Conservation (phyloP, 1,140 invertebrate species). For the Latrodectus geometricus region DNA sequence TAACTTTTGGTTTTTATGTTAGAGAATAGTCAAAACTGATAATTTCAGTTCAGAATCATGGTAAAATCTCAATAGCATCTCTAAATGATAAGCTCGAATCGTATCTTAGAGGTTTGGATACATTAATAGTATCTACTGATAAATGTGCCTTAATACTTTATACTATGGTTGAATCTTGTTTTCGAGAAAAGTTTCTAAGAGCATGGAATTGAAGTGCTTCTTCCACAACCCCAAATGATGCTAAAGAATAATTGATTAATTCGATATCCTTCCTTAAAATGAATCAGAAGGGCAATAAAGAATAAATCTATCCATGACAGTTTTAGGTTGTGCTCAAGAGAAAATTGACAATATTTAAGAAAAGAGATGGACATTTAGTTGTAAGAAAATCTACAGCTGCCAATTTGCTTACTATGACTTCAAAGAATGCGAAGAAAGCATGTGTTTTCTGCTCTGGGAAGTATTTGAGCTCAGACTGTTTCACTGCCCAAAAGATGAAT, state of each 20-base stretch:
- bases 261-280: background rate
- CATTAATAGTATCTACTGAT: background rate
- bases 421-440: too few species aligned
- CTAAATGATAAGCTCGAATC: constrained; percentile 1
- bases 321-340: background rate
- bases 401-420: constrained; percentile 26
- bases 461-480: background rate
- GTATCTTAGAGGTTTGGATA: background rate
- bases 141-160: background rate
- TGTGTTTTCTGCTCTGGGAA: background rate
- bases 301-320: background rate
- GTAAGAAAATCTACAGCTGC: background rate
- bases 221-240: background rate
- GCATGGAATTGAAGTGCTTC: background rate
- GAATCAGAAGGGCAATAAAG: background rate
- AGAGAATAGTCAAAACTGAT: background rate
- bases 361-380: background rate
- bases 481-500: constrained; percentile 27
- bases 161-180: background rate
- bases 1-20: constrained; percentile 3
- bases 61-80: constrained; percentile 4
- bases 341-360: background rate
- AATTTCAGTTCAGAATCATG: background rate
- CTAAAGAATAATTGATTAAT: constrained; percentile 11
- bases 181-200: background rate